Evolutionary conservation across 2,797 vertebrate species (phyloP), one percentile per base, ranked within the genome.

Genomic region (Spinibarbus caldwelli): DNA sequence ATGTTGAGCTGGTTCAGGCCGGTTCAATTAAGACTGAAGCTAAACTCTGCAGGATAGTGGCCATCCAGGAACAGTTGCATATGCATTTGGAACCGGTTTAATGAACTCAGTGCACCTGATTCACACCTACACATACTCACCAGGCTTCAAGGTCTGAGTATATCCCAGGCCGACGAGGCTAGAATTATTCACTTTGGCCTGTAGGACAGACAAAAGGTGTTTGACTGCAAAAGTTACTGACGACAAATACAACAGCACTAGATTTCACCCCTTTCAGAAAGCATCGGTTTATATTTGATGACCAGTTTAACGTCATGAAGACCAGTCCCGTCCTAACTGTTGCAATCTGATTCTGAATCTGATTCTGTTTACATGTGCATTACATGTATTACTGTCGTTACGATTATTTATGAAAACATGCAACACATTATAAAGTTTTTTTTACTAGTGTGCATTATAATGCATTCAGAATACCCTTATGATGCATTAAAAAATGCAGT

Each of bases 141-240:
- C 98, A 95, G 97, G 97, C 92, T 98, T 99, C 91, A 99, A 94
- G 87, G 96, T 97, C 93, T 99, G 98, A 93, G 97, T 98, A 89
- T 99, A 99, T 92, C 98, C 98, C 92, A 99, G 94, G 67, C 98
- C 98, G 21, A 99, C 96, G 3, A 99, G 96, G 90, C 98, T 99
- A 89, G 98, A 99, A 92, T 99, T 99, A 94, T 99, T 99, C 94
- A 99, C 98, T 96, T 99, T 99, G 91, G 97, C 97, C 98, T 99
- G 43, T 87, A 86, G 85, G 43, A 89, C 19, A 87, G 66, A 91
- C 81, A 1, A 15, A 64, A 29, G 36, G 21, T 29, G 47, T 49
- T 6, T 36, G 45, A 29, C 23, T 59, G 38, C 14, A 67, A 36
- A 45, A 15, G 7, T 71, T 21, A n/a, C 47, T 54, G 7, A 38